phyloP scores from a whole-genome alignment of 2,797 vertebrate genomes.

The Sebastes diploproa region DNA sequence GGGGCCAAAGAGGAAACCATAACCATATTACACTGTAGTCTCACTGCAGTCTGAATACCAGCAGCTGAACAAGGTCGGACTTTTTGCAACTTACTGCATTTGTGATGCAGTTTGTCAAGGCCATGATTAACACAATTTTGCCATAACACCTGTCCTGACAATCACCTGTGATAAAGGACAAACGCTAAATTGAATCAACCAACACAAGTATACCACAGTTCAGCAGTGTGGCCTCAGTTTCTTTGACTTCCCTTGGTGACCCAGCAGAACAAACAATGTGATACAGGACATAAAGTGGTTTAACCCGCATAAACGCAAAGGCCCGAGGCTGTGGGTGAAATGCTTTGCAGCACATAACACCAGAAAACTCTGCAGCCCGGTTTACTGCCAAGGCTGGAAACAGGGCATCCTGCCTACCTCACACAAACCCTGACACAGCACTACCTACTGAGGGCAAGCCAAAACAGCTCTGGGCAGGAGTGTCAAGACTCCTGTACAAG shows the following conservation, averaged over 20 bases:
- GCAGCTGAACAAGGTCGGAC: background rate
- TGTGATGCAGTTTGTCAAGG: background rate
- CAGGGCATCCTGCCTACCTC: constrained; percentile 31
- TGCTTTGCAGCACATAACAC: constrained; percentile 26
- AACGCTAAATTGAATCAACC: background rate
- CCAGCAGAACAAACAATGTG: background rate
- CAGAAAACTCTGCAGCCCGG: constrained; percentile 21
- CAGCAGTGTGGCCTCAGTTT: background rate
- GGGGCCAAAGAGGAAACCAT: constrained; percentile 42
- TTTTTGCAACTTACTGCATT: background rate
- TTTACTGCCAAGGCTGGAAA: constrained; percentile 33
- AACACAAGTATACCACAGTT: background rate
- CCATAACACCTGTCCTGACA: background rate
- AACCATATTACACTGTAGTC: constrained; percentile 23
- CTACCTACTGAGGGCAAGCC: constrained; percentile 8
- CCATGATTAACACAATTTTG: background rate
- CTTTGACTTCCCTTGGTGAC: background rate
- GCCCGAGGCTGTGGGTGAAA: background rate
- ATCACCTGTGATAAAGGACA: background rate
- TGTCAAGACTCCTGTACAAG: background rate
- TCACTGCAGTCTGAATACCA: constrained; percentile 3
- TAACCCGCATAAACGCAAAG: constrained; percentile 17
- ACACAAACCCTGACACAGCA: constrained; percentile 60
- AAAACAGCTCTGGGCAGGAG: background rate
- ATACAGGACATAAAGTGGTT: background rate